phyloP scores from a whole-genome alignment of 2,113 vertebrate species.

The Desmodus rotundus region DNA sequence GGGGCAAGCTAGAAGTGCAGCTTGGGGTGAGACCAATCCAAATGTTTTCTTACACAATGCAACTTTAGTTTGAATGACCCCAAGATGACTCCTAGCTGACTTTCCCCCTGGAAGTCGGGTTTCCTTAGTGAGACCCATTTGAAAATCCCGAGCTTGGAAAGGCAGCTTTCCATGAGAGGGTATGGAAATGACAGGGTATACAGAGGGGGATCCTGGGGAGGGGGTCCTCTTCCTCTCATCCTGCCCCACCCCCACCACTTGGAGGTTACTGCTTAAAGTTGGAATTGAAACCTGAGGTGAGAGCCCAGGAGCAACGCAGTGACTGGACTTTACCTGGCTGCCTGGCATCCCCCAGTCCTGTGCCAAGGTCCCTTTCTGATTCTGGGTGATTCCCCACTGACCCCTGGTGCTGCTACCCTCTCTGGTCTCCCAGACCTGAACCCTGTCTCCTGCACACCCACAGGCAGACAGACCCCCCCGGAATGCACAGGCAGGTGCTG shows the following conservation, averaged over 20 bases:
- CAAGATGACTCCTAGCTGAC: background rate
- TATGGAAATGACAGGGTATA: background rate
- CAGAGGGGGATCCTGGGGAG: background rate
- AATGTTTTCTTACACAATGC: slow-evolving; percentile 36
- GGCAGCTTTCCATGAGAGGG: background rate
- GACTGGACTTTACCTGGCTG: background rate
- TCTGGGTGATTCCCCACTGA: background rate
- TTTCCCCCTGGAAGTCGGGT: background rate
- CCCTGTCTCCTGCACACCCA: background rate
- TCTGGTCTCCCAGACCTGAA: slow-evolving; percentile 44
- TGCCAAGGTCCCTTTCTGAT: slow-evolving; percentile 11
- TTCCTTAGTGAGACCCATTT: background rate
- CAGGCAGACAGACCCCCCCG: slow-evolving; percentile 6
- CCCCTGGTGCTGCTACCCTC: background rate
- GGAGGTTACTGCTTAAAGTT: slow-evolving; percentile 60
- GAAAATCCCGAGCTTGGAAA: background rate
- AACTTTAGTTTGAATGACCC: slow-evolving; percentile 46
- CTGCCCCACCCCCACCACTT: background rate
- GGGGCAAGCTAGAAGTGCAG: background rate
- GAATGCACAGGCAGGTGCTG: background rate
- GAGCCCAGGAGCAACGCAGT: background rate
- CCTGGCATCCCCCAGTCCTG: background rate
- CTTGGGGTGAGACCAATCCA: background rate
- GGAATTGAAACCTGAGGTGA: background rate
- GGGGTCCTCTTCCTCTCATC: background rate